phyloP scores from a whole-genome alignment of 2,113 vertebrate species.

The Ancistrus triradiatus region DNA sequence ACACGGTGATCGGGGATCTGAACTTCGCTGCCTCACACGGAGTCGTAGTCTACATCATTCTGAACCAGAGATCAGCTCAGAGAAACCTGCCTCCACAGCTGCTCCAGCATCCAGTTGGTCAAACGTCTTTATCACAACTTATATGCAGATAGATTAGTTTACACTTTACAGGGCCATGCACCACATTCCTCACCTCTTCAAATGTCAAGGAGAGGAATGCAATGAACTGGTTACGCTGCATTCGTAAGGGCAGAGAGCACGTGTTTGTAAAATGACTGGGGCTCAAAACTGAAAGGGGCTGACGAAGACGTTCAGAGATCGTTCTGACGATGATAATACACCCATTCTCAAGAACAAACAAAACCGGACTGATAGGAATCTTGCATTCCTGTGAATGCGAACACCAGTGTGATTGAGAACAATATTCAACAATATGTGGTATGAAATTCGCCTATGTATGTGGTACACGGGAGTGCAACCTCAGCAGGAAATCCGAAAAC shows the following conservation, averaged over 20 bases:
- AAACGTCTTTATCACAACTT: background rate
- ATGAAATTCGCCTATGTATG: no score
- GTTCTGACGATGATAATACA: background rate
- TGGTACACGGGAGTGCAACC: no score
- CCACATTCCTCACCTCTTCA: conserved; percentile 4
- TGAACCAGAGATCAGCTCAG: conserved; percentile 65
- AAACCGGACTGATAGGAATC: no score
- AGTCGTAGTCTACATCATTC: conserved; percentile 79
- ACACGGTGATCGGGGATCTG: conserved; percentile 71
- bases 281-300: no score
- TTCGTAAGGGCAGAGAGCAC: conserved; percentile 47
- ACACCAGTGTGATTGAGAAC: background rate
- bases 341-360: background rate
- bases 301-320: no score
- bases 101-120: conserved; percentile 69
- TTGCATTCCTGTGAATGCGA: no score
- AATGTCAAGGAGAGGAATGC: conserved; percentile 44
- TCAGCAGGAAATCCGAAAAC: no score
- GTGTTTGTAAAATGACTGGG: background rate
- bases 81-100: conserved; percentile 53
- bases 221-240: conserved; percentile 59
- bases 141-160: no score
- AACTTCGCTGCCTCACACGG: conserved; percentile 64
- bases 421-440: no score
- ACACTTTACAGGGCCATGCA: no score